phyloP scores from a whole-genome alignment of 2,888 invertebrate species.

The Xiphydria camelus region DNA sequence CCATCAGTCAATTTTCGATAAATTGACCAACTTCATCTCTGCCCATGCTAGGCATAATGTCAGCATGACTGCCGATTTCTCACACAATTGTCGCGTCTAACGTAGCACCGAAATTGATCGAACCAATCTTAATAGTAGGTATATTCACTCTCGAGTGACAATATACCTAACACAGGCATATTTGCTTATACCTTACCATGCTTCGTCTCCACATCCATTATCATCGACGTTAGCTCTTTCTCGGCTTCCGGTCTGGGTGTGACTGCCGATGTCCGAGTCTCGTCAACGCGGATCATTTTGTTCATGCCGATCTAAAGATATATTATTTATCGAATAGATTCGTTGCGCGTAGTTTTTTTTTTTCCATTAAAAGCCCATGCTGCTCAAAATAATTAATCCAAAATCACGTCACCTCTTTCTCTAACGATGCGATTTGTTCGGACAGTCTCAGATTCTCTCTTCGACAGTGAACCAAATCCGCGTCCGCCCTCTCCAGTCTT shows the following conservation, averaged over 20 bases:
- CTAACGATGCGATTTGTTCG: constrained; percentile 77
- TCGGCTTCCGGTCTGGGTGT: constrained; percentile 54
- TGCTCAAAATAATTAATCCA: neutral
- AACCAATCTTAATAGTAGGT: neutral
- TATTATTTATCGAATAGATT: neutral
- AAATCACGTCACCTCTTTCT: constrained; percentile 70
- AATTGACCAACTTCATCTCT: constrained; percentile 38
- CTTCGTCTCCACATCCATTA: constrained; percentile 80
- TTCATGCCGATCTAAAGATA: constrained; percentile 51
- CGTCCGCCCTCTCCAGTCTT: constrained; percentile 77
- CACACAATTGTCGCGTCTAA: constrained; percentile 35
- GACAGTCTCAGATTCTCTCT: constrained; percentile 77
- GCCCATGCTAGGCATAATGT: constrained; percentile 55
- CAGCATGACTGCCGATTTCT: constrained; percentile 54
- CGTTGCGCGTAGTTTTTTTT: neutral
- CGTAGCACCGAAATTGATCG: neutral
- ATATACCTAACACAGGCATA: constrained; percentile 54
- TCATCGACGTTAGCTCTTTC: constrained; percentile 73
- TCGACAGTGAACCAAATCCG: constrained; percentile 77
- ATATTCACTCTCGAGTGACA: constrained; percentile 30
- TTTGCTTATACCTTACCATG: constrained; percentile 68
- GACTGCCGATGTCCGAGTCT: constrained; percentile 25
- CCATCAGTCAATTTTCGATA: constrained; percentile 36
- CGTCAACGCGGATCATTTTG: constrained; percentile 44
- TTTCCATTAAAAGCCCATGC: neutral